A percentile compares a stretch with the other conserved stretches of the same genome.
These are phyloP conservation scores for Netelia melanura DNA, from an alignment of 2,888 invertebrate species.

Conservation along the genomic window DNA sequence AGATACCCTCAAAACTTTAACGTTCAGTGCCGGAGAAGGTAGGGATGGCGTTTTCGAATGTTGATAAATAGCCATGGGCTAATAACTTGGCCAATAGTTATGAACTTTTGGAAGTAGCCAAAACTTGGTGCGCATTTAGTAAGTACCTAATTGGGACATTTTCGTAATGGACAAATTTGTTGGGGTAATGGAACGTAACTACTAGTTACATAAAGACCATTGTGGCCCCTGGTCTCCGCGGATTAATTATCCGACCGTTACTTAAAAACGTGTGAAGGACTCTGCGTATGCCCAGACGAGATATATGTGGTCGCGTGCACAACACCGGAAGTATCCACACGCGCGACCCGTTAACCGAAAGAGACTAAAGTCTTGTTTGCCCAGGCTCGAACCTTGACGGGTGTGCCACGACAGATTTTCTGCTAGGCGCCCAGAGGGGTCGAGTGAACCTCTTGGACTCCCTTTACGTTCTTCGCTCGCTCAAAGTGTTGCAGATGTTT, in stretches of 20 bases:
- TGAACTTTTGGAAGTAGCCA: too few species aligned
- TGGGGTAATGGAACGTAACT: neutral
- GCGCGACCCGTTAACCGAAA: slow-evolving; percentile 37
- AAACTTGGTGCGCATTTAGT: neutral
- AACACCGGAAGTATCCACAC: slow-evolving; percentile 56
- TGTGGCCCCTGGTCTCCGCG: neutral
- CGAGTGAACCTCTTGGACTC: slow-evolving; percentile 26
- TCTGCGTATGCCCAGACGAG: neutral
- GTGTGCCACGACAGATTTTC: slow-evolving; percentile 47
- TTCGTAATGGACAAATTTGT: neutral
- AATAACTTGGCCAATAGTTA: too few species aligned
- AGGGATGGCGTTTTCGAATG: too few species aligned
- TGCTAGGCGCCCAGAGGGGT: slow-evolving; percentile 1
- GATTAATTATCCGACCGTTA: neutral
- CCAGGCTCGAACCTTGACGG: slow-evolving; percentile 66
- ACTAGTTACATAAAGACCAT: neutral
- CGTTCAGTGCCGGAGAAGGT: too few species aligned
- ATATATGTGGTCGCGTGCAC: slow-evolving; percentile 42
- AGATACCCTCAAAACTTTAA: too few species aligned
- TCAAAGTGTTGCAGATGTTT: slow-evolving; percentile 77
- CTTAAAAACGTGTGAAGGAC: neutral
- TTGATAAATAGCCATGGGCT: too few species aligned
- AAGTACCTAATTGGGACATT: neutral
- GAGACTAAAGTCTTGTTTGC: slow-evolving; percentile 56
- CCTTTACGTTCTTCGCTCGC: slow-evolving; percentile 33